phyloP scores from a whole-genome alignment of 2,113 vertebrate genomes.

The Ceyx cyanopectus region DNA sequence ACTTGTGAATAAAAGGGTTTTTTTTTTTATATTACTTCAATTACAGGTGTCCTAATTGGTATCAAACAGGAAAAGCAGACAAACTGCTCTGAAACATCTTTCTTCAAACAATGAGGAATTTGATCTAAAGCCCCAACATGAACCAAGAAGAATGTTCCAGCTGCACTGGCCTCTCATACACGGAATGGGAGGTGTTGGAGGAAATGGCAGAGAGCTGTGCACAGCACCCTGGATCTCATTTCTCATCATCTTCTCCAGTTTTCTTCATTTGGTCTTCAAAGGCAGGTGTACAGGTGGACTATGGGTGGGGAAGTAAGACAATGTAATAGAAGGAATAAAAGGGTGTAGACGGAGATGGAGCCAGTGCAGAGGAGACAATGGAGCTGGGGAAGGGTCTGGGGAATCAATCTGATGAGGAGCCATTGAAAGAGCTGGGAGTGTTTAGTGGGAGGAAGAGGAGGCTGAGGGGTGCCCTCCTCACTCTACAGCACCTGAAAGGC shows the following conservation, averaged over 20 bases:
- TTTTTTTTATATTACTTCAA: not conserved
- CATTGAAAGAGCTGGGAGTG: too few relatives aligned
- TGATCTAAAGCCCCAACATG: not conserved
- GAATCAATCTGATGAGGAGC: too few relatives aligned
- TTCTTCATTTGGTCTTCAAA: not conserved
- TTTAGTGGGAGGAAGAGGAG: too few relatives aligned
- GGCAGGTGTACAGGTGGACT: not conserved
- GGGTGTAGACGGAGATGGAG: not conserved
- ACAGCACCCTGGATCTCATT: not conserved
- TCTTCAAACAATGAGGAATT: not conserved
- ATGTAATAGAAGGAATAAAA: not conserved
- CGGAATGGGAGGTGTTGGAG: not conserved
- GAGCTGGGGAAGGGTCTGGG: too few relatives aligned
- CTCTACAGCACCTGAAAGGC: too few relatives aligned
- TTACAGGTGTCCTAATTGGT: not conserved
- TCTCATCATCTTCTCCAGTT: not conserved
- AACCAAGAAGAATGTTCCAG: not conserved
- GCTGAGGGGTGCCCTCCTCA: too few relatives aligned
- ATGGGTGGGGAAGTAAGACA: not conserved
- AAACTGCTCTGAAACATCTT: not conserved
- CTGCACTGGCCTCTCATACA: not conserved
- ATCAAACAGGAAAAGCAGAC: not conserved
- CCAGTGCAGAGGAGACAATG: too few relatives aligned
- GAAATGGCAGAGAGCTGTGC: not conserved
- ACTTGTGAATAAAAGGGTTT: not conserved